These are phyloP conservation scores for Sinella curviseta DNA, from an alignment of 1,140 invertebrate genomes.

Conservation along the genomic window DNA sequence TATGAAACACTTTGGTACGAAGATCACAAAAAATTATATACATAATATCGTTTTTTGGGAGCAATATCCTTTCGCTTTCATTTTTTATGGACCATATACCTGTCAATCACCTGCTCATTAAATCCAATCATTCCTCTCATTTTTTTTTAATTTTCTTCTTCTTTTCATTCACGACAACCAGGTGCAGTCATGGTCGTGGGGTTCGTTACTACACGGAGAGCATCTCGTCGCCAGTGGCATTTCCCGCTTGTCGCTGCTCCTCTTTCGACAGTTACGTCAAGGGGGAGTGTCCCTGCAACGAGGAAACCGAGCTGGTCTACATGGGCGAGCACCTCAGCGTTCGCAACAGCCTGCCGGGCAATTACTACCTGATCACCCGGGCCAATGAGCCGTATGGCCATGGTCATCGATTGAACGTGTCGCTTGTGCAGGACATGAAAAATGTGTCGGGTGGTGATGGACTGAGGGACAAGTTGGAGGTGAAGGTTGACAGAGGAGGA, in stretches of 20 bases:
- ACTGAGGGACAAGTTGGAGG: background rate
- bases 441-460: background rate
- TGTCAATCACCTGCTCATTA: background rate
- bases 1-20: constrained; percentile 30
- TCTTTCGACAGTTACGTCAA: constrained; percentile 31
- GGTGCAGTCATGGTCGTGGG: constrained; percentile 30
- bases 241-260: constrained; percentile 38
- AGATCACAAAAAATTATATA: background rate
- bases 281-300: constrained; percentile 31
- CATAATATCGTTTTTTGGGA: background rate
- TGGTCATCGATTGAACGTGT: constrained; percentile 20
- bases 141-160: background rate
- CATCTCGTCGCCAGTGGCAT: constrained; percentile 34
- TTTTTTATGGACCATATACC: too few species aligned
- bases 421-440: background rate
- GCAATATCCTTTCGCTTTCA: background rate
- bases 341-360: constrained; percentile 19
- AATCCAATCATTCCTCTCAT: background rate
- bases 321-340: constrained; percentile 40
- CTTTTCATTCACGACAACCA: background rate
- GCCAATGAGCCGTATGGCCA: constrained; percentile 26
- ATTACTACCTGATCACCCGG: constrained; percentile 29
- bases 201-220: constrained; percentile 35
- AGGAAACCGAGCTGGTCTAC: constrained; percentile 12
- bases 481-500: background rate